phyloP scores from a whole-genome alignment of 1,140 invertebrate genomes.

The Fopius arisanus region DNA sequence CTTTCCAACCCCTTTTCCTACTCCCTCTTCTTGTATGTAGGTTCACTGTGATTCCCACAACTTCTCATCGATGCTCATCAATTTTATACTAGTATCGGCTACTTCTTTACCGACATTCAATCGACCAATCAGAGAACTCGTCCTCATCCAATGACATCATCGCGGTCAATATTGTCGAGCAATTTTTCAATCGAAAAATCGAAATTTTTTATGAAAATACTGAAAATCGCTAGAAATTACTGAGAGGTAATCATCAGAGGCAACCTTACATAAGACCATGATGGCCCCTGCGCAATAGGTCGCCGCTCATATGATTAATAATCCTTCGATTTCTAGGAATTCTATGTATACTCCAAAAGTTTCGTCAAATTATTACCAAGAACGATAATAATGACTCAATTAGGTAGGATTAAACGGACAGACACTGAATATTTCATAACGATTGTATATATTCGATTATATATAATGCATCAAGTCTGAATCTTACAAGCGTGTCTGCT shows the following conservation, averaged over 20 bases:
- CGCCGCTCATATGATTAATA: constrained; percentile 10
- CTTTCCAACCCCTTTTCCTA: constrained; percentile 28
- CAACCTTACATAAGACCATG: constrained; percentile 26
- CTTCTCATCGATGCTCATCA: neutral
- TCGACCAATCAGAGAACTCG: neutral
- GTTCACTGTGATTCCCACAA: neutral
- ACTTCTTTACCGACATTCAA: constrained; percentile 3
- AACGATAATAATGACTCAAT: no score
- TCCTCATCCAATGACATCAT: neutral
- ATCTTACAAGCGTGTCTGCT: no score
- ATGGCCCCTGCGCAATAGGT: constrained; percentile 26
- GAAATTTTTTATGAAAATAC: constrained; percentile 5
- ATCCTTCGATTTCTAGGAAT: constrained; percentile 12
- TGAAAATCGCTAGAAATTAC: neutral
- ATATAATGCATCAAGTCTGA: no score
- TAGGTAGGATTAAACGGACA: no score
- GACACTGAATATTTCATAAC: no score
- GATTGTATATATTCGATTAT: no score
- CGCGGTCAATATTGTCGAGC: neutral
- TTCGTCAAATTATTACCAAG: no score
- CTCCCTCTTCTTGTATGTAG: neutral
- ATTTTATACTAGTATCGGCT: neutral
- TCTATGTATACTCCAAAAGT: neutral
- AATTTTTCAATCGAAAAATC: constrained; percentile 7
- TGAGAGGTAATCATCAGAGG: constrained; percentile 18